These are phyloP conservation scores for Acanthochromis polyacanthus DNA, from an alignment of 2,113 vertebrate species.

Conservation along the genomic window DNA sequence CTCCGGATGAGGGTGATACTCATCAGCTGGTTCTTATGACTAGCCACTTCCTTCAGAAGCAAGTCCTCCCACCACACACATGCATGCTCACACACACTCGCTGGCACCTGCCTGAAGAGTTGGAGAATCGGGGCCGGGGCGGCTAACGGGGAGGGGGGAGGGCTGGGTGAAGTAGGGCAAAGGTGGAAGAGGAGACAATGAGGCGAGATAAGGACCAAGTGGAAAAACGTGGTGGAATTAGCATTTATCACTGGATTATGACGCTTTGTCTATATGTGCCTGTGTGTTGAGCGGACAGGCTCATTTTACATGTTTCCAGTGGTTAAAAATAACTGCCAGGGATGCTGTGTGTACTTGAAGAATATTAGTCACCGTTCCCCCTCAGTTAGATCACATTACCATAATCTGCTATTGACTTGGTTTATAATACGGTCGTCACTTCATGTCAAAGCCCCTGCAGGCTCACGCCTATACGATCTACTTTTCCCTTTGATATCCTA, in stretches of 20 bases:
- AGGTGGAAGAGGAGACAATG: conserved; percentile 43
- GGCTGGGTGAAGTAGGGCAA: conserved; percentile 37
- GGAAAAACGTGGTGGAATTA: background rate
- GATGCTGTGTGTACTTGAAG: conserved; percentile 61
- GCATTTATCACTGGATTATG: background rate
- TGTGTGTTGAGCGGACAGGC: conserved; percentile 34
- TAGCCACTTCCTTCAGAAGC: conserved; percentile 72
- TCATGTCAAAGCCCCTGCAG: conserved; percentile 73
- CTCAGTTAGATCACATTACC: conserved; percentile 76
- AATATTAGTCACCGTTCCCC: conserved; percentile 76
- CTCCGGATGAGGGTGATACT: conserved; percentile 79
- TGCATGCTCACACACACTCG: conserved; percentile 31
- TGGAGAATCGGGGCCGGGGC: background rate
- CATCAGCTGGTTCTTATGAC: conserved; percentile 78
- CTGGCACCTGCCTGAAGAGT: conserved; percentile 65
- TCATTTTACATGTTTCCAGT: conserved; percentile 47
- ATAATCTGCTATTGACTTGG: conserved; percentile 82
- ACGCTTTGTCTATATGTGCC: conserved; percentile 1
- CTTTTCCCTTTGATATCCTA: conserved; percentile 68
- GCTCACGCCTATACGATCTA: conserved; percentile 64
- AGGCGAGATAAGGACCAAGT: background rate
- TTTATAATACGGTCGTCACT: conserved; percentile 76
- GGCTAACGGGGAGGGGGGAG: background rate
- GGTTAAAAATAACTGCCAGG: conserved; percentile 73
- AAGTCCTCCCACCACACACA: conserved; percentile 46